Percentiles rank a stretch among this genome's conserved stretches.
phyloP scores from a whole-genome alignment of 2,888 invertebrate species.

The Dermolepida albohirtum region DNA sequence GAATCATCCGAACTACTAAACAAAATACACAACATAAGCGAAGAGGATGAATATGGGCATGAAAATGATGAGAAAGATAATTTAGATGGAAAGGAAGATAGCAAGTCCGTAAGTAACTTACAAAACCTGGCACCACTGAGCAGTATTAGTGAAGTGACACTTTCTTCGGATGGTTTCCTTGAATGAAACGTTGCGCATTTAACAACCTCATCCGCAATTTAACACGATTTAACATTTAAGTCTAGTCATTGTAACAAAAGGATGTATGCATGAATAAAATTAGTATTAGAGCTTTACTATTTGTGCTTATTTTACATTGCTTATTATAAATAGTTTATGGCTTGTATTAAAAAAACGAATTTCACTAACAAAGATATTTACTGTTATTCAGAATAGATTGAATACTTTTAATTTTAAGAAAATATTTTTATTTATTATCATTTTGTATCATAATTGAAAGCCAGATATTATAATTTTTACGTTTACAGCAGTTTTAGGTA shows the following conservation, averaged over 20 bases:
- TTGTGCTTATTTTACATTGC: slow-evolving; percentile 6
- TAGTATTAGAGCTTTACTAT: not conserved
- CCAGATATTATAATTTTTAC: too few species aligned
- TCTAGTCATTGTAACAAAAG: slow-evolving; percentile 21
- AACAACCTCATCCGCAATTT: slow-evolving; percentile 22
- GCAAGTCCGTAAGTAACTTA: slow-evolving; percentile 66
- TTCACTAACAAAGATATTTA: too few species aligned
- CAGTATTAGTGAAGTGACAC: slow-evolving; percentile 68
- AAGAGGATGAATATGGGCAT: slow-evolving; percentile 56
- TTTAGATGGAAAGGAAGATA: slow-evolving; percentile 47
- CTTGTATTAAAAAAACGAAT: too few species aligned
- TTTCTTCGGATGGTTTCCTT: slow-evolving; percentile 43
- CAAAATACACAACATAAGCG: slow-evolving; percentile 61
- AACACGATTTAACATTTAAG: slow-evolving; percentile 22
- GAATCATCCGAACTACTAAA: slow-evolving; percentile 65
- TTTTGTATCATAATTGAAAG: too few species aligned
- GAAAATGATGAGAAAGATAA: slow-evolving; percentile 43
- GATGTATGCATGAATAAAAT: slow-evolving; percentile 1
- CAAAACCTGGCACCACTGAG: slow-evolving; percentile 66
- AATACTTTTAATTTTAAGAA: not conserved
- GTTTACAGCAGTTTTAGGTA: too few species aligned
- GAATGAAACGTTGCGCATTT: slow-evolving; percentile 17
- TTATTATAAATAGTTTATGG: too few species aligned
- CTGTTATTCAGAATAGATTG: too few species aligned
- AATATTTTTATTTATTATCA: too few species aligned